Conservation (phyloP, 2,113 vertebrate species). For the Zosterops hypoxanthus region DNA sequence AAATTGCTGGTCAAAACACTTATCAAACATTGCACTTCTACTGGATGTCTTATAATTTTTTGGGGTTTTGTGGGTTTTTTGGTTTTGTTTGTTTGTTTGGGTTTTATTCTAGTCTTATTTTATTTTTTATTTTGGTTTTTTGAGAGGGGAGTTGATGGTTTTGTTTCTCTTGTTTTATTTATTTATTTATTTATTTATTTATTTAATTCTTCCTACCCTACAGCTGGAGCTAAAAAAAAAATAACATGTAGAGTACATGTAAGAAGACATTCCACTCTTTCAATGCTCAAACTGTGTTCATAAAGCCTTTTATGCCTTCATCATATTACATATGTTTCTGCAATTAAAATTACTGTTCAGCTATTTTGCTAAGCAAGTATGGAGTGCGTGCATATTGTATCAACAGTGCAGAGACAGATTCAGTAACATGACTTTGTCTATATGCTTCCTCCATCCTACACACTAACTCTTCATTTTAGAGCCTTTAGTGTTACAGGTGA, state of each 20-base stretch:
- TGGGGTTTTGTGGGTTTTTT: no score
- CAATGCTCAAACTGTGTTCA: neutral
- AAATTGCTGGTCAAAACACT: neutral
- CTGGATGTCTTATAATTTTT: neutral
- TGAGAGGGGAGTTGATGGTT: rapidly evolving
- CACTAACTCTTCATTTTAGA: neutral
- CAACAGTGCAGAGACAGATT: neutral
- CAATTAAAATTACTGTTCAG: neutral
- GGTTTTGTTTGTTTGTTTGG: neutral
- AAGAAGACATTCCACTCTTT: neutral
- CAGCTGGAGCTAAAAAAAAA: neutral
- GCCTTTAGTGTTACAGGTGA: neutral
- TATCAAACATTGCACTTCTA: neutral
- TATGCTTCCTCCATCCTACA: neutral
- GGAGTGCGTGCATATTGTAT: no score
- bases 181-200: no score
- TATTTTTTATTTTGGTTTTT: neutral
- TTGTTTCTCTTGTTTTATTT: neutral
- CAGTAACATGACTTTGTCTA: neutral
- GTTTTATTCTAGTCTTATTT: neutral
- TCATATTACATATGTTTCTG: neutral
- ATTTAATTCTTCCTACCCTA: neutral
- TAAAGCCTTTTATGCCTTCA: neutral
- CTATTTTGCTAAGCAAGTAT: neutral
- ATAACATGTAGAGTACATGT: neutral